Conservation (phyloP, 2,797 vertebrate genomes). For the Garrulus glandarius region DNA sequence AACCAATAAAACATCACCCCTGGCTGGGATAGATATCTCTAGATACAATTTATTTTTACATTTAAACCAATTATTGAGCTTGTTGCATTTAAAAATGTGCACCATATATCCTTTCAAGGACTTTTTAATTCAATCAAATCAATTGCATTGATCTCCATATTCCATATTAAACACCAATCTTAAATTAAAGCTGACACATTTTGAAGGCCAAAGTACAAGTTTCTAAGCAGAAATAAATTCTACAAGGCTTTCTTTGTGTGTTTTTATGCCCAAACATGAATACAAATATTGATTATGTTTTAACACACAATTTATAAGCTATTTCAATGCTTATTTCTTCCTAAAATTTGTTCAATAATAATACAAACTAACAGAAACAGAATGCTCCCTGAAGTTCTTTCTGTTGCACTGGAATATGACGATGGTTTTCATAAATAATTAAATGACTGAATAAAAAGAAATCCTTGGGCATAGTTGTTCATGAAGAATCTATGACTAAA, state of each 20-base stretch:
- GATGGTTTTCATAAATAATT: background rate
- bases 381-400: background rate
- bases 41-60: conserved; percentile 76
- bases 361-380: conserved; percentile 23
- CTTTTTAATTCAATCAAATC: conserved; percentile 73
- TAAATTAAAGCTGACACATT: conserved; percentile 70
- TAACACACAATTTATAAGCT: conserved; percentile 60
- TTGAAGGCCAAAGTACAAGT: conserved; percentile 43
- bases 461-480: background rate
- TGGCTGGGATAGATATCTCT: conserved; percentile 63
- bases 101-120: conserved; percentile 68
- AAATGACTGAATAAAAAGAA: background rate
- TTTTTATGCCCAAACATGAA: conserved; percentile 58
- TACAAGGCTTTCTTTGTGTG: conserved; percentile 32
- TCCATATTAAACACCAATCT: conserved; percentile 70
- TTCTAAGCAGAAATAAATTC: conserved; percentile 60
- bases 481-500: background rate
- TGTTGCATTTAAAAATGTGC: conserved; percentile 70
- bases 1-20: conserved; percentile 72
- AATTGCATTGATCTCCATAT: conserved; percentile 70
- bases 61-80: conserved; percentile 74
- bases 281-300: conserved; percentile 70
- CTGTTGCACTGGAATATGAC: background rate
- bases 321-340: conserved; percentile 32
- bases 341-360: conserved; percentile 52